Evolutionary conservation across 2,888 invertebrate species (phyloP), one percentile per base, ranked within the genome.

Genomic region (Eupeodes luniger): DNA sequence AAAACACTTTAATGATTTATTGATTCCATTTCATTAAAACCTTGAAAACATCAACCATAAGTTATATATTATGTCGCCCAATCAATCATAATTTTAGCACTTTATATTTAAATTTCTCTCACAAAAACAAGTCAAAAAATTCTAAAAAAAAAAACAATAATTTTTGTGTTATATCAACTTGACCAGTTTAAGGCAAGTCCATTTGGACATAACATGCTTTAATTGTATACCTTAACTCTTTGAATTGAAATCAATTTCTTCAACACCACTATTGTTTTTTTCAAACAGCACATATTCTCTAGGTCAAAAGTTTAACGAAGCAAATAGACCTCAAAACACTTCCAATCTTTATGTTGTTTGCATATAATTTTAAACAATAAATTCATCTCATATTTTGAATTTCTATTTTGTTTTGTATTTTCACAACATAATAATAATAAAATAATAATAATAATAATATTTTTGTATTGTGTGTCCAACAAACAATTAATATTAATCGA

Each of bases 401-500:
- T 40, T 5, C 5, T 40, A 9, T 40, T 40, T 40, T 40, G 40
- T 40, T 62, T 40, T 64, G 12, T 19, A 62, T 11, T 16, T 64
- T 4, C 5, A 27, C 9, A 66, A 14, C 49, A 66, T 66, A 49
- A 66, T 14, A 27, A 66, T 66, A 49, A 66, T 14, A 27, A 9
- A n/a, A 49, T 27, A 64, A 49, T 6, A 47, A 27, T 27, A 57
- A n/a, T 62, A 66, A 66, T 49, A n/a, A 47, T 47, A 19, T 44
- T 55, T 16, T 51, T 47, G 16, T 19, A 47, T 70, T 70, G 19
- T 70, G 9, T 70, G 53, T 19, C 47, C 47, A 72, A 59, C 47
- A 59, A 72, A 59, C 72, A 72, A 72, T 72, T 72, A 72, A 72
- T 47, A 72, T 72, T 72, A 72, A 72, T 72, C 47, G 72, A 72